A percentile compares a stretch with the other conserved stretches of the same genome.
Conservation (phyloP, 2,797 vertebrate species). For the Vipera ursinii region DNA sequence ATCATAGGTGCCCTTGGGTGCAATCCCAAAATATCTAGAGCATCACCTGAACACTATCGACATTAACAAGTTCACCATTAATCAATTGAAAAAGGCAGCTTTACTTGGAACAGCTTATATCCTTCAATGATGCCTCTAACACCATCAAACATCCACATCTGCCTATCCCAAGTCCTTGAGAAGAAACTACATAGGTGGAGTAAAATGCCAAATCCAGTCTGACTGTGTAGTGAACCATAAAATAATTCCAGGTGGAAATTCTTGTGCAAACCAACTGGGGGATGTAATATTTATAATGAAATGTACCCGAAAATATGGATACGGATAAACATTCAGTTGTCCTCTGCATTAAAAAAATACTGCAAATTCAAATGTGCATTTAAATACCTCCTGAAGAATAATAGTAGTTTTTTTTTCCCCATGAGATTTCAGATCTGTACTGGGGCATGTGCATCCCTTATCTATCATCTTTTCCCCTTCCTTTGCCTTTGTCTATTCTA, state of each 20-base stretch:
- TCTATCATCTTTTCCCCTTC: neutral
- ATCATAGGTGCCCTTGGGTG: neutral
- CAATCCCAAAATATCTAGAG: neutral
- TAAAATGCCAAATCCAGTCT: neutral
- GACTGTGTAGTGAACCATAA: neutral
- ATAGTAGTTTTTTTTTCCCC: neutral
- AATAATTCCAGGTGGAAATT: neutral
- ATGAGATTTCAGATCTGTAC: neutral
- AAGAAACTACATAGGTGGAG: neutral
- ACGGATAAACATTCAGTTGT: neutral
- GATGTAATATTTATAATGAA: neutral
- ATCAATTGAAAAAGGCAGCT: neutral
- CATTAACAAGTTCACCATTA: neutral
- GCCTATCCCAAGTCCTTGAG: neutral
- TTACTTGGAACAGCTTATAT: neutral
- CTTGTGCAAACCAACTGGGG: neutral
- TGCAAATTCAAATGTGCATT: neutral
- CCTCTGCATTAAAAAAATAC: neutral
- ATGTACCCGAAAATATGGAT: neutral
- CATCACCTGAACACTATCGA: neutral
- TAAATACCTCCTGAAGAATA: neutral
- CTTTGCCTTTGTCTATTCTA: neutral
- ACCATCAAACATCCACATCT: neutral
- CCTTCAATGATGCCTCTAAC: neutral
- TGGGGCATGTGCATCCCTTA: neutral